phyloP scores from a whole-genome alignment of 2,113 vertebrate genomes.

The Vulpes lagopus region DNA sequence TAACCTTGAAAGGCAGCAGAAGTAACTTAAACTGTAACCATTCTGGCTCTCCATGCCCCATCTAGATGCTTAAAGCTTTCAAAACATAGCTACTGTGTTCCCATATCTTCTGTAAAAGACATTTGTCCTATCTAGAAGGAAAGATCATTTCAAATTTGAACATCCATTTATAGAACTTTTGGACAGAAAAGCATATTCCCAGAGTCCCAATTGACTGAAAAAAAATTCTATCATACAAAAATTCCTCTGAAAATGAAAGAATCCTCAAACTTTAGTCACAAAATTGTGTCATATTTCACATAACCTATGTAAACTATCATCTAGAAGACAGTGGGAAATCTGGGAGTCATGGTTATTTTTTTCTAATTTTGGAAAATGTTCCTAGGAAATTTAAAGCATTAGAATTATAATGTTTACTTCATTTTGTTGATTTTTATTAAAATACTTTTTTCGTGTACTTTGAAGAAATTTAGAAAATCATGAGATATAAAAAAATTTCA shows the following conservation, averaged over 20 bases:
- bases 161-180: slow-evolving; percentile 29
- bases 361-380: neutral
- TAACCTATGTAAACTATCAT: slow-evolving; percentile 28
- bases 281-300: slow-evolving; percentile 30
- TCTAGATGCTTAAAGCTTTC: neutral
- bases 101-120: neutral
- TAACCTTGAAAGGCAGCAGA: neutral
- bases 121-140: slow-evolving; percentile 26
- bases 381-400: neutral
- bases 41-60: neutral
- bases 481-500: neutral
- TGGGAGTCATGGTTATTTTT: neutral
- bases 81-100: neutral
- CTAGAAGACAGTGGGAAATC: neutral
- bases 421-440: neutral
- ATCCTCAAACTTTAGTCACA: slow-evolving; percentile 36
- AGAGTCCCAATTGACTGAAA: slow-evolving; percentile 34
- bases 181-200: slow-evolving; percentile 9
- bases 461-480: slow-evolving; percentile 40
- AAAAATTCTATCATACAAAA: neutral
- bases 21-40: neutral
- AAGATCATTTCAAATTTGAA: slow-evolving; percentile 41
- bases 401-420: slow-evolving; percentile 24
- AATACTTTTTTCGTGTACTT: neutral
- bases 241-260: slow-evolving; percentile 56